Evolutionary conservation across 2,797 vertebrate species (phyloP).

Genomic region (Peromyscus melanophrys): DNA sequence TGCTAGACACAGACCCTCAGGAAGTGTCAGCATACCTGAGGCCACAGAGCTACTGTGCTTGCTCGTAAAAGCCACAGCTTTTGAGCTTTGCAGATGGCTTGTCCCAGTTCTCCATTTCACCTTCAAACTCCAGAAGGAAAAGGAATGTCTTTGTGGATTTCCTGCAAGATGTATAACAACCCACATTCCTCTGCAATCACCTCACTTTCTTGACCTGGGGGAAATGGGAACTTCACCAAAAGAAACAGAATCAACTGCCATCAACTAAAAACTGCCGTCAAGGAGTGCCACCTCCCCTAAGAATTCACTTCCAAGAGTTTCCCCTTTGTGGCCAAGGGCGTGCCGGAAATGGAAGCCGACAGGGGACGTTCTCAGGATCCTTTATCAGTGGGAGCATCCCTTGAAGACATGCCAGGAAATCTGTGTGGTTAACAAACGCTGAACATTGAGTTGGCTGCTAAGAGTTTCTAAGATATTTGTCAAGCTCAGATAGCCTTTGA

Average conservation of each 20-base stretch:
- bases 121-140: conserved; percentile 55
- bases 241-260: conserved; percentile 14
- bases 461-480: conserved; percentile 55
- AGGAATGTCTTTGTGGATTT: conserved; percentile 34
- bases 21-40: background rate
- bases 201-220: conserved; percentile 50
- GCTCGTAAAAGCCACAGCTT: conserved; percentile 28
- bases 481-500: background rate
- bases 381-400: conserved; percentile 13
- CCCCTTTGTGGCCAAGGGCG: background rate
- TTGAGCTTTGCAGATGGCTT: background rate
- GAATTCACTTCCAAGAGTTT: conserved; percentile 33
- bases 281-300: background rate
- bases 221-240: conserved; percentile 28
- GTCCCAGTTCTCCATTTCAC: conserved; percentile 48
- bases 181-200: conserved; percentile 59
- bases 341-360: conserved; percentile 61
- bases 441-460: conserved; percentile 30
- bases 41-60: background rate
- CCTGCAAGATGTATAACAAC: conserved; percentile 32
- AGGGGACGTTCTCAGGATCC: conserved; percentile 42
- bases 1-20: background rate
- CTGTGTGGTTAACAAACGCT: conserved; percentile 41
- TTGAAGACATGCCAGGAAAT: background rate
- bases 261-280: conserved; percentile 16